A percentile compares a stretch with the other conserved stretches of the same genome.
Evolutionary conservation across 2,797 vertebrate genomes (phyloP).

Genomic region (Scolopax bukidnonensis): DNA sequence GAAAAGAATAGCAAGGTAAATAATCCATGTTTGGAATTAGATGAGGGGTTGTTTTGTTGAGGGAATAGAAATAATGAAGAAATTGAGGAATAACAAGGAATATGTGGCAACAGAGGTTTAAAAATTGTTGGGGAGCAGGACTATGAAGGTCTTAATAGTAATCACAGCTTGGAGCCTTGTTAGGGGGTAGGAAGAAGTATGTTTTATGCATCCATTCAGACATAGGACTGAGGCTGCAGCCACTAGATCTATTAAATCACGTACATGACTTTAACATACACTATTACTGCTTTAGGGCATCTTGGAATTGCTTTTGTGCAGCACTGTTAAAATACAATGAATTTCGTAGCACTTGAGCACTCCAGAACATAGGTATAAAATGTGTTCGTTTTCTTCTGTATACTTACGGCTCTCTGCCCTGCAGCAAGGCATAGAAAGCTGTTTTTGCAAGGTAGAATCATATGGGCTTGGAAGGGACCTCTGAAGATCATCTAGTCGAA

Average conservation of each 20-base stretch:
- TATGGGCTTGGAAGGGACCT: too few relatives aligned
- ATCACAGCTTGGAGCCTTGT: not conserved
- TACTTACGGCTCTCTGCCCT: not conserved
- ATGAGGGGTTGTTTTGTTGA: not conserved
- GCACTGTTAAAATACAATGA: not conserved
- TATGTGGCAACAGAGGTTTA: not conserved
- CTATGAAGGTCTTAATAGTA: not conserved
- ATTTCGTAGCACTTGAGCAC: not conserved
- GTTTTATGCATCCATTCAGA: not conserved
- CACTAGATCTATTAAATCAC: not conserved
- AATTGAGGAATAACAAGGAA: not conserved
- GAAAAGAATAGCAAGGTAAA: not conserved
- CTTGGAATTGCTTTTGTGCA: constrained; percentile 18
- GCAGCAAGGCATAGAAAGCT: not conserved
- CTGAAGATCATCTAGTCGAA: too few relatives aligned
- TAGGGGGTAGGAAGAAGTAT: not conserved
- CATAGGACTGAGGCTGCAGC: not conserved
- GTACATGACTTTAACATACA: not conserved
- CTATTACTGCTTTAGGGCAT: not conserved
- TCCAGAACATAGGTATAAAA: not conserved
- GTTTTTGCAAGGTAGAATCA: not conserved
- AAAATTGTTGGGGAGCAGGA: not conserved
- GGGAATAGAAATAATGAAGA: not conserved
- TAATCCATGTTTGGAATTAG: not conserved
- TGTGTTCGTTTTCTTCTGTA: not conserved